phyloP scores from a whole-genome alignment of 2,888 invertebrate species.

The Caenorhabditis afra region DNA sequence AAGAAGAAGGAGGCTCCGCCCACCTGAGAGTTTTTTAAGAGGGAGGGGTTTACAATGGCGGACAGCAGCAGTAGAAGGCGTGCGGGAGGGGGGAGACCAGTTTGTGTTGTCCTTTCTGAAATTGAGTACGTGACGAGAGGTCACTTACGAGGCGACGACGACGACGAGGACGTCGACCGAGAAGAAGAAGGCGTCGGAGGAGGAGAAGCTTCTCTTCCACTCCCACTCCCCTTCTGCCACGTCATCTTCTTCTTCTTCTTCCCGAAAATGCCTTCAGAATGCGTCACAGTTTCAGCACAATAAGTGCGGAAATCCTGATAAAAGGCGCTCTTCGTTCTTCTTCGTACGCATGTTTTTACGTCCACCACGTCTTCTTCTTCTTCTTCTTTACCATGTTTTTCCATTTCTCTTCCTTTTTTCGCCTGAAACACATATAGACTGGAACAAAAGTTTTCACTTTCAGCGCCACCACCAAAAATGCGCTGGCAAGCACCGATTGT shows the following conservation, averaged over 20 bases:
- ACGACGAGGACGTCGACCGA: not conserved
- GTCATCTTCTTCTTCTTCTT: too few relatives aligned
- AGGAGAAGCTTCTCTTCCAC: too few relatives aligned
- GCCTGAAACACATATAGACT: constrained; percentile 5
- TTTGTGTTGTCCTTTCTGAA: constrained; percentile 35
- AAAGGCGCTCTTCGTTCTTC: too few relatives aligned
- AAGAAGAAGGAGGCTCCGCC: too few relatives aligned
- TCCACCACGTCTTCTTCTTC: constrained; percentile 27
- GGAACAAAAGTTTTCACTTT: constrained; percentile 22
- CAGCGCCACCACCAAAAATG: constrained; percentile 14
- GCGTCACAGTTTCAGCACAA: constrained; percentile 9
- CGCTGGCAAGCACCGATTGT: constrained; percentile 46
- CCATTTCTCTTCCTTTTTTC: constrained; percentile 22
- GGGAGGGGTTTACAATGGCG: constrained; percentile 39
- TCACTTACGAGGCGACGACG: constrained; percentile 17
- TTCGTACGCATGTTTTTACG: not conserved
- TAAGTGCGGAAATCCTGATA: constrained; percentile 3
- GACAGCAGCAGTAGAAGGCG: constrained; percentile 34
- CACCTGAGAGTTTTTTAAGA: not conserved
- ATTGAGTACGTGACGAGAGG: constrained; percentile 55
- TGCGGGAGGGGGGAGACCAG: too few relatives aligned
- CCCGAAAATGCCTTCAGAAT: not conserved
- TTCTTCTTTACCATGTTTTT: constrained; percentile 33
- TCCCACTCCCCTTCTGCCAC: too few relatives aligned
- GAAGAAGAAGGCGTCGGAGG: too few relatives aligned